A percentile compares a stretch with the other conserved stretches of the same genome.
These are phyloP conservation scores for Macropis europaea DNA, from an alignment of 2,888 invertebrate genomes.

Conservation along the genomic window DNA sequence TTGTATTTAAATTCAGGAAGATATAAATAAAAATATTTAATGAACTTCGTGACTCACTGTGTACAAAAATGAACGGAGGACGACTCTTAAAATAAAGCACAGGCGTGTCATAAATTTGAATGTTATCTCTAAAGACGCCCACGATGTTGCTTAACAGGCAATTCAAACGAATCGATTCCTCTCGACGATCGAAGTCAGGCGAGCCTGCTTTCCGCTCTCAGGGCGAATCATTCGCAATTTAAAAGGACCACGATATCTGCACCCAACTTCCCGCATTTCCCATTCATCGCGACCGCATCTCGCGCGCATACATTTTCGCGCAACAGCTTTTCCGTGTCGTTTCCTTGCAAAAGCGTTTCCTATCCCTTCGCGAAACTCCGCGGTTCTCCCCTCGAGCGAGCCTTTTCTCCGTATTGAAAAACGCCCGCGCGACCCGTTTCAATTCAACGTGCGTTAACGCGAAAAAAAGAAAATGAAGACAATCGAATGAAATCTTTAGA, in stretches of 20 bases:
- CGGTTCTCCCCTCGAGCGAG: background rate
- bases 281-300: background rate
- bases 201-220: background rate
- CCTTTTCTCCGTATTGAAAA: constrained; percentile 1
- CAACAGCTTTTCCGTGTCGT: background rate
- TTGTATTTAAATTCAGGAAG: too few species aligned
- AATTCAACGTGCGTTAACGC: background rate
- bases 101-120: too few species aligned
- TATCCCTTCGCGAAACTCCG: too few species aligned
- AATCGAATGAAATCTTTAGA: constrained; percentile 42
- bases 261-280: background rate
- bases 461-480: too few species aligned
- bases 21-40: too few species aligned
- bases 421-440: background rate
- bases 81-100: too few species aligned
- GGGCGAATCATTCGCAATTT: background rate
- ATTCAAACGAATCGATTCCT: too few species aligned
- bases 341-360: constrained; percentile 2
- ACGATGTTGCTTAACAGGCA: too few species aligned
- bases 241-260: background rate
- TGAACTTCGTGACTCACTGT: too few species aligned
- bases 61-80: too few species aligned
- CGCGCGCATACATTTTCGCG: background rate
- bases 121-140: too few species aligned
- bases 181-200: too few species aligned